These are phyloP conservation scores for Trematocara zebra DNA, from an alignment of 2,113 vertebrate species.

Conservation along the genomic window DNA sequence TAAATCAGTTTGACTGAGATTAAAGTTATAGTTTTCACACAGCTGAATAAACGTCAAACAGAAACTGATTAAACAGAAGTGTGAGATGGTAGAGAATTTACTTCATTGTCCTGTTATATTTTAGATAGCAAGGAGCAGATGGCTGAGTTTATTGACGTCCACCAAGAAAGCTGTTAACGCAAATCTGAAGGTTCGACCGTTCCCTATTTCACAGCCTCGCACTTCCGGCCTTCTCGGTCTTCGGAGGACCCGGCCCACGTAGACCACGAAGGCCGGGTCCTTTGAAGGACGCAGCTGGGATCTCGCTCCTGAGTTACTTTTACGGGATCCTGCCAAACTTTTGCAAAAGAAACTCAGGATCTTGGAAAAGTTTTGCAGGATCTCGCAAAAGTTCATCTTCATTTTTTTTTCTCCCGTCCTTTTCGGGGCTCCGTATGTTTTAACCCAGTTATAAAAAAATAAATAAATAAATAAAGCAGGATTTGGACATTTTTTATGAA, in stretches of 20 bases:
- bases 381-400: background rate
- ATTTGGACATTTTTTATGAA: background rate
- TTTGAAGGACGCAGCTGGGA: background rate
- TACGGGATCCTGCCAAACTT: no score
- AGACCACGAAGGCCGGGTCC: no score
- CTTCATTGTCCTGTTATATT: no score
- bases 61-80: background rate
- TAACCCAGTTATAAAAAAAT: background rate
- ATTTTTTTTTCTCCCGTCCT: background rate
- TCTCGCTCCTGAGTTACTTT: background rate
- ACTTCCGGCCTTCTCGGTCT: no score
- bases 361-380: background rate
- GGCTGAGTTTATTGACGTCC: no score
- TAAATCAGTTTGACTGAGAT: background rate
- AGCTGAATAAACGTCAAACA: no score
- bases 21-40: background rate
- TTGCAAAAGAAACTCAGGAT: no score
- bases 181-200: no score
- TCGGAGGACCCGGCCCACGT: no score
- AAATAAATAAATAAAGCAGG: background rate
- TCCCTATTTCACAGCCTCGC: no score
- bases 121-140: no score
- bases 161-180: no score
- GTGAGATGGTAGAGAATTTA: background rate
- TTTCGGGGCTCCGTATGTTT: background rate